phyloP scores from a whole-genome alignment of 2,797 vertebrate genomes.

The Pipistrellus kuhlii region DNA sequence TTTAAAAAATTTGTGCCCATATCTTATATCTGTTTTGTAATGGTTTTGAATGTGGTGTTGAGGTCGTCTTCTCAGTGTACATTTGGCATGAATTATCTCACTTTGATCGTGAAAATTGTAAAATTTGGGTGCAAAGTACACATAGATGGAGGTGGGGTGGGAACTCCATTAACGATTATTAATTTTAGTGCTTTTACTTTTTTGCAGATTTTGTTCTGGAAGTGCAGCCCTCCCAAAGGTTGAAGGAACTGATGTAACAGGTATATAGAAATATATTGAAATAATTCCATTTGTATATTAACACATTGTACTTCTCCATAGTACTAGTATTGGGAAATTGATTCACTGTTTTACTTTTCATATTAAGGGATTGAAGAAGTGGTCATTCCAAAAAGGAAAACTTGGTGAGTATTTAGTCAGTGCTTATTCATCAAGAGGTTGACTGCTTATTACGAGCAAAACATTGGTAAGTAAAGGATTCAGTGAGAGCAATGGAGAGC shows the following conservation, averaged over 20 bases:
- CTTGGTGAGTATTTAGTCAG: conserved; percentile 89
- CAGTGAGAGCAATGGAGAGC: neutral
- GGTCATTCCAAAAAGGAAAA: conserved; percentile 94
- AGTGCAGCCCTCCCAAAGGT: conserved; percentile 84
- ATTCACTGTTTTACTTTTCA: conserved; percentile 18
- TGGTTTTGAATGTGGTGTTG: neutral
- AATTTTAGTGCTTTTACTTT: neutral
- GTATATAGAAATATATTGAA: conserved; percentile 83
- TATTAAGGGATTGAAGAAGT: conserved; percentile 86
- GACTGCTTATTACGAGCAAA: neutral
- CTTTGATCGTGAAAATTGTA: neutral
- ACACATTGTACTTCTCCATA: neutral
- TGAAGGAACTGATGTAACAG: conserved; percentile 82
- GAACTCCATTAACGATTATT: neutral
- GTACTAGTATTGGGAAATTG: neutral
- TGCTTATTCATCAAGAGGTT: conserved; percentile 36
- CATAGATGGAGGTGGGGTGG: neutral
- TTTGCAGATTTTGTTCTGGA: conserved; percentile 87
- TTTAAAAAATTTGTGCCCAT: neutral
- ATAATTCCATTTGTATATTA: conserved; percentile 32
- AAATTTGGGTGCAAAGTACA: neutral
- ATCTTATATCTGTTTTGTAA: neutral
- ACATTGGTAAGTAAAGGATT: neutral
- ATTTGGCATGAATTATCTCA: neutral
- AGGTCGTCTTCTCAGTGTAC: neutral